Conservation (phyloP, 2,113 vertebrate genomes). For the Onychostoma macrolepis region DNA sequence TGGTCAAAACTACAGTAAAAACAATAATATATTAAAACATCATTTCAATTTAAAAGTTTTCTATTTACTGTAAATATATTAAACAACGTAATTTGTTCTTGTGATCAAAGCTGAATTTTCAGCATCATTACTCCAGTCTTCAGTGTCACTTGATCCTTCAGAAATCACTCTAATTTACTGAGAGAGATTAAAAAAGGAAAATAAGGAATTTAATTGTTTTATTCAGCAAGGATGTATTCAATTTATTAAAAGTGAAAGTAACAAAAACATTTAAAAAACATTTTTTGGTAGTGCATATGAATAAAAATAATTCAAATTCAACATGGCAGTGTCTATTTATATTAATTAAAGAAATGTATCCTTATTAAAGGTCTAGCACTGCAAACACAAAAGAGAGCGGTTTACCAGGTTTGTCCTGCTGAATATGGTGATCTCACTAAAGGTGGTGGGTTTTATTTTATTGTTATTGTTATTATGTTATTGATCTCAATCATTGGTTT, state of each 20-base stretch:
- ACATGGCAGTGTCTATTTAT: neutral
- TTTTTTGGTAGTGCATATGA: neutral
- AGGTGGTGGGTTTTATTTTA: neutral
- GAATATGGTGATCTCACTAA: neutral
- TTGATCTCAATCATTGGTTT: neutral
- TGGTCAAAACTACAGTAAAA: neutral
- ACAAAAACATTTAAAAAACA: too few species aligned
- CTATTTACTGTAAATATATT: neutral
- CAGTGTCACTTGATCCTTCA: neutral
- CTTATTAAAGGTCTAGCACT: conserved; percentile 58
- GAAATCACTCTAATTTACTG: neutral
- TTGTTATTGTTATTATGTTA: too few species aligned
- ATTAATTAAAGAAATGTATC: neutral
- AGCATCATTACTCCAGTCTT: neutral
- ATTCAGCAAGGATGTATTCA: neutral
- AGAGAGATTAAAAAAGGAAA: neutral
- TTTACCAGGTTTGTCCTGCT: conserved; percentile 56
- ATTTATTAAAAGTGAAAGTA: neutral
- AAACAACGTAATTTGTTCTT: neutral
- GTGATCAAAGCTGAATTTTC: neutral
- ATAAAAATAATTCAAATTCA: neutral
- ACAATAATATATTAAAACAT: neutral
- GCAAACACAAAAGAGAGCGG: conserved; percentile 38
- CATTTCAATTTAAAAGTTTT: neutral
- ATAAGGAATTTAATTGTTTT: too few species aligned